Percentiles rank a stretch among this genome's conserved stretches.
These are phyloP conservation scores for Solea senegalensis DNA, from an alignment of 2,113 vertebrate species.

Conservation along the genomic window DNA sequence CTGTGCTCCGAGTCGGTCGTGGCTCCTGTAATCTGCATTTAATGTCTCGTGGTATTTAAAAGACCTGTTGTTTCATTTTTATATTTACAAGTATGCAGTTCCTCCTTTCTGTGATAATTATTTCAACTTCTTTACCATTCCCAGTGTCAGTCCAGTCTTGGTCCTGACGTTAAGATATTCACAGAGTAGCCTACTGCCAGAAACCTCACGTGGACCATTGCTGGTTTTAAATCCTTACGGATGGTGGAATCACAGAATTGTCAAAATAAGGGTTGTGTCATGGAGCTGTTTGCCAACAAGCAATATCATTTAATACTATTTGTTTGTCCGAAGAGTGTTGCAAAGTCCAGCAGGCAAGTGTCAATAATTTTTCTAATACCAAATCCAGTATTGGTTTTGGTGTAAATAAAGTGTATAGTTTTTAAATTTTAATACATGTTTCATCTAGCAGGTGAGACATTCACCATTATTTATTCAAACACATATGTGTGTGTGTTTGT, in stretches of 20 bases:
- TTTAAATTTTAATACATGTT: slow-evolving; percentile 25
- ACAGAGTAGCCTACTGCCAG: slow-evolving; percentile 55
- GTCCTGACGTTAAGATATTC: slow-evolving; percentile 32
- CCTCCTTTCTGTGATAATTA: slow-evolving; percentile 2
- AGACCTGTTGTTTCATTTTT: slow-evolving; percentile 12
- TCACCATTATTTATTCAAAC: slow-evolving; percentile 43
- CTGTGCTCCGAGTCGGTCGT: not conserved
- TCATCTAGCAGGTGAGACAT: slow-evolving; percentile 20
- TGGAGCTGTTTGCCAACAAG: slow-evolving; percentile 33
- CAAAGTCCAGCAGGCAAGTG: slow-evolving; percentile 1
- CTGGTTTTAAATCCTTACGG: slow-evolving; percentile 28
- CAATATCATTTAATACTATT: slow-evolving; percentile 18
- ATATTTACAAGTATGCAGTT: not conserved
- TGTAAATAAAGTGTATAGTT: slow-evolving; percentile 46
- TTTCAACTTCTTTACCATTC: slow-evolving; percentile 44
- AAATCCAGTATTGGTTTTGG: slow-evolving; percentile 7
- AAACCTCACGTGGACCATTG: slow-evolving; percentile 25
- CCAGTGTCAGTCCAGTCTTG: slow-evolving; percentile 29
- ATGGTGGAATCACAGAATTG: slow-evolving; percentile 4
- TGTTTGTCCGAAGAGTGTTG: slow-evolving; percentile 10
- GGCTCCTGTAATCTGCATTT: not conserved
- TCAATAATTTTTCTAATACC: slow-evolving; percentile 19
- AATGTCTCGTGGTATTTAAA: not conserved
- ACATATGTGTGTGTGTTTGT: slow-evolving; percentile 21
- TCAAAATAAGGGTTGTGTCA: not conserved